phyloP scores from a whole-genome alignment of 2,113 vertebrate genomes.

The Prionailurus viverrinus region DNA sequence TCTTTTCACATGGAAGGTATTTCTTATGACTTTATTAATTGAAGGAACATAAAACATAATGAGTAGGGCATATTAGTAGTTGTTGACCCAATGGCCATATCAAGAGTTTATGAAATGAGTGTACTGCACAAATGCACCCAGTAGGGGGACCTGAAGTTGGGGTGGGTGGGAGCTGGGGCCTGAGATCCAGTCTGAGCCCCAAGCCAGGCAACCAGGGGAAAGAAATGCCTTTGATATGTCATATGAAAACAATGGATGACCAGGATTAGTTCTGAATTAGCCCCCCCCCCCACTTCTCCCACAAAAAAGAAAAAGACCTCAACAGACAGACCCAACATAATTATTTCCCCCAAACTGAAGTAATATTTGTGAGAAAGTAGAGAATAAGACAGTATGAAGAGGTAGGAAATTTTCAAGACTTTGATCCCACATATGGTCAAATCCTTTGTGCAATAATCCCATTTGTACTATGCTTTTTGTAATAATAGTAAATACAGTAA shows the following conservation, averaged over 20 bases:
- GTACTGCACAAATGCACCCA: background rate
- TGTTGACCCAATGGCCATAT: background rate
- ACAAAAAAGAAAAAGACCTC: background rate
- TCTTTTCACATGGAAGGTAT: background rate
- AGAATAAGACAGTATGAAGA: background rate
- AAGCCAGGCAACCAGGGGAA: background rate
- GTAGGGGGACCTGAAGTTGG: background rate
- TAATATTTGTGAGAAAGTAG: background rate
- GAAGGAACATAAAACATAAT: background rate
- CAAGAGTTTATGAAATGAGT: background rate
- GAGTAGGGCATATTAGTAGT: background rate
- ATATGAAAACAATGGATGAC: background rate
- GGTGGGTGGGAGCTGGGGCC: rapidly evolving
- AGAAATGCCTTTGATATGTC: background rate
- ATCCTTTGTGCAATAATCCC: background rate
- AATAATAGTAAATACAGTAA: background rate
- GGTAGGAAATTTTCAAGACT: background rate
- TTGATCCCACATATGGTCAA: background rate
- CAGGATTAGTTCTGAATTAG: background rate
- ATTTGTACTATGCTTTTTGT: background rate
- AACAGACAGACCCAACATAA: background rate
- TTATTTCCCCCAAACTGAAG: background rate
- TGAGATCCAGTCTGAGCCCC: background rate
- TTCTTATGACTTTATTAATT: background rate
- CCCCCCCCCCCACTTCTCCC: rapidly evolving